phyloP scores from a whole-genome alignment of 2,113 vertebrate genomes.

The Rhinoderma darwinii region DNA sequence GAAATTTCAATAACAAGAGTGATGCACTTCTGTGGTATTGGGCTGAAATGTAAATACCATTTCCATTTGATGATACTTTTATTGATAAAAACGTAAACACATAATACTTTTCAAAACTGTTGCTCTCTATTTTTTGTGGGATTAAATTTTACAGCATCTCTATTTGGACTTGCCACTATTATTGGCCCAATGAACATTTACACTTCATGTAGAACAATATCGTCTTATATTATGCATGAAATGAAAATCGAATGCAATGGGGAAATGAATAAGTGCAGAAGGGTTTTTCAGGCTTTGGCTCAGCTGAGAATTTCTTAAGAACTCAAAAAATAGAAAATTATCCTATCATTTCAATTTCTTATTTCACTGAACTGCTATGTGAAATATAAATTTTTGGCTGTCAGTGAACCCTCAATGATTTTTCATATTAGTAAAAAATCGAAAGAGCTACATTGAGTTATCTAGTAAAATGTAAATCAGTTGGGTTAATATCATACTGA shows the following conservation, averaged over 20 bases:
- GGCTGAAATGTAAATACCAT: background rate
- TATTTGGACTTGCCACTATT: background rate
- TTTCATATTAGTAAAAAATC: constrained; percentile 8
- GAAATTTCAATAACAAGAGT: background rate
- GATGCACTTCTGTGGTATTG: too few species aligned
- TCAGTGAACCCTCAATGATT: constrained; percentile 20
- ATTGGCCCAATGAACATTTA: background rate
- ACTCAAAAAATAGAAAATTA: background rate
- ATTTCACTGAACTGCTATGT: background rate
- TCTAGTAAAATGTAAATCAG: constrained; percentile 23
- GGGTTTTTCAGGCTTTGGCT: background rate
- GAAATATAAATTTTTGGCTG: background rate
- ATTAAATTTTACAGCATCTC: background rate
- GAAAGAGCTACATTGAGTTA: constrained; percentile 3
- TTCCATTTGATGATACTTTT: background rate
- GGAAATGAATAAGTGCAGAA: background rate
- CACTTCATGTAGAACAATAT: background rate
- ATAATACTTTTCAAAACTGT: background rate
- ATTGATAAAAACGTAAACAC: background rate
- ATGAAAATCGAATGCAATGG: background rate
- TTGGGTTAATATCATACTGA: background rate
- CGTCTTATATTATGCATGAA: background rate
- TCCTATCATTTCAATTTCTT: constrained; percentile 6
- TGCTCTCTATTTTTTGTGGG: background rate
- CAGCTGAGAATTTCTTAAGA: background rate